A percentile compares a stretch with the other conserved stretches of the same genome.
These are phyloP conservation scores for Pontoporia blainvillei DNA, from an alignment of 2,113 vertebrate species.

Conservation along the genomic window DNA sequence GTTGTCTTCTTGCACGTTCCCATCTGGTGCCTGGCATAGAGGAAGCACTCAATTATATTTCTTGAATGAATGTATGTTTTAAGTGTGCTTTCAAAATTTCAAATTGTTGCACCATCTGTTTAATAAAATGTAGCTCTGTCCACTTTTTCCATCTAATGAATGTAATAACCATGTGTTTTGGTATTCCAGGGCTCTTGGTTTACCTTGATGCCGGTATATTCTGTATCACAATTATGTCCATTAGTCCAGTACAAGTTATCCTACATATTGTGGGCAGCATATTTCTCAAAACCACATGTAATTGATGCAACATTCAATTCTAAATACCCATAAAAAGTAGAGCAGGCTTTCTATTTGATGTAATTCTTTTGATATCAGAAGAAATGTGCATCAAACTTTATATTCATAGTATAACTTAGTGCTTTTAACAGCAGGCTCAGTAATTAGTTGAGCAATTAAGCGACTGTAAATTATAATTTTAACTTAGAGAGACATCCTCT, in stretches of 20 bases:
- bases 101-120: not conserved
- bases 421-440: conserved; percentile 69
- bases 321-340: conserved; percentile 40
- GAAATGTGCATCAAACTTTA: conserved; percentile 66
- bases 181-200: not conserved
- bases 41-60: not conserved
- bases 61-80: not conserved
- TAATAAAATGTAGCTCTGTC: not conserved
- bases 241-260: not conserved
- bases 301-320: conserved; percentile 24
- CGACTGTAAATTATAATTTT: conserved; percentile 64
- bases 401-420: conserved; percentile 68
- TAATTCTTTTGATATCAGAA: conserved; percentile 57
- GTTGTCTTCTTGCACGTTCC: not conserved
- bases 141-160: not conserved
- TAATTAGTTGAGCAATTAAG: conserved; percentile 73
- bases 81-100: conserved; percentile 3
- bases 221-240: not conserved
- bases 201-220: not conserved
- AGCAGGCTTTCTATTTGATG: conserved; percentile 42
- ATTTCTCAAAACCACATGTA: conserved; percentile 44
- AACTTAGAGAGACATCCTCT: conserved; percentile 62
- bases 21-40: not conserved
- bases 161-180: not conserved
- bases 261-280: not conserved